Evolutionary conservation across 2,113 vertebrate genomes (phyloP).

Genomic region (Siniperca chuatsi): DNA sequence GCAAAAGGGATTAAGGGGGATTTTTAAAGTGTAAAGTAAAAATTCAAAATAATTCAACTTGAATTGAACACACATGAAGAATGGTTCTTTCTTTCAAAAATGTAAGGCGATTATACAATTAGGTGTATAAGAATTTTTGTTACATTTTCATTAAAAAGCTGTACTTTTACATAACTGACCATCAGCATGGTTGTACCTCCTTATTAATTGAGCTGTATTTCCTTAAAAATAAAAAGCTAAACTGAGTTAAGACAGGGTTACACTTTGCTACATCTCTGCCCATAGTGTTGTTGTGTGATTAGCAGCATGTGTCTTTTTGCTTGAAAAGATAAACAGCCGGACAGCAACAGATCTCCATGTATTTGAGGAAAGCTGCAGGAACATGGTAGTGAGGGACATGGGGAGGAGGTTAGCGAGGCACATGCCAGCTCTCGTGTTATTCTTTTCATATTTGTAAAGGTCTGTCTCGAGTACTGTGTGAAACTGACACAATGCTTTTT

Average conservation of each 20-base stretch:
- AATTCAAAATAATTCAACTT: background rate
- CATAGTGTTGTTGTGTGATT: conserved; percentile 6
- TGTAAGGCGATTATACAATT: background rate
- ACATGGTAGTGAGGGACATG: conserved; percentile 11
- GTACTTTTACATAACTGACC: background rate
- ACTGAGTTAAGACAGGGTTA: background rate
- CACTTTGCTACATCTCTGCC: background rate
- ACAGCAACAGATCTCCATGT: conserved; percentile 21
- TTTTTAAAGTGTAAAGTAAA: background rate
- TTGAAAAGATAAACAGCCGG: conserved; percentile 29
- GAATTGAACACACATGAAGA: background rate
- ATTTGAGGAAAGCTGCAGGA: conserved; percentile 35
- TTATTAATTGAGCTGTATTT: background rate
- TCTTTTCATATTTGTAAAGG: conserved; percentile 58
- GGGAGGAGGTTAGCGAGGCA: conserved; percentile 32
- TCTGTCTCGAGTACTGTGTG: conserved; percentile 56
- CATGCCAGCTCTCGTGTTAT: conserved; percentile 57
- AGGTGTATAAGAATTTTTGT: background rate
- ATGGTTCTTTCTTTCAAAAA: background rate
- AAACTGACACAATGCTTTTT: conserved; percentile 33
- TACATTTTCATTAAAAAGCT: background rate
- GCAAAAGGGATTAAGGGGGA: too few relatives aligned
- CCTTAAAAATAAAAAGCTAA: background rate
- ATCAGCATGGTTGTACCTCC: background rate
- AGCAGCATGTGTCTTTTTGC: conserved; percentile 23